Percentiles rank a stretch among this genome's conserved stretches.
Conservation (phyloP, 2,797 vertebrate species). For the Chromobotia macracanthus region DNA sequence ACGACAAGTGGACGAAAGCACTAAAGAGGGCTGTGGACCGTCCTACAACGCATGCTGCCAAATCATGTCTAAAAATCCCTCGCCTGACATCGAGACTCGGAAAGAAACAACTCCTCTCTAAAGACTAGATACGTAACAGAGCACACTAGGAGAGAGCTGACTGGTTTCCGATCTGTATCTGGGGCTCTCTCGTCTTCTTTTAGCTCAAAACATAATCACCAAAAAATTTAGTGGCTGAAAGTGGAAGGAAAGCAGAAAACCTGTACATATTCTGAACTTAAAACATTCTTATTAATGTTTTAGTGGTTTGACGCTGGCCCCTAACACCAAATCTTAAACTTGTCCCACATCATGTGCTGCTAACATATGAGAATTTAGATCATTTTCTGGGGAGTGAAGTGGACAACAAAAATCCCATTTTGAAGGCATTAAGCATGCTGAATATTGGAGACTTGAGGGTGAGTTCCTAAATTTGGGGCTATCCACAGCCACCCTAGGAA, state of each 20-base stretch:
- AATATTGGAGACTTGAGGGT: too few species aligned
- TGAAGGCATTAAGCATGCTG: too few species aligned
- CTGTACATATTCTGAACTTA: not conserved
- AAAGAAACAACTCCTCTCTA: not conserved
- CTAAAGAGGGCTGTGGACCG: constrained; percentile 9
- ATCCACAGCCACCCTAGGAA: not conserved
- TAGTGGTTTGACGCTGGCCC: too few species aligned
- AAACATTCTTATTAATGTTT: not conserved
- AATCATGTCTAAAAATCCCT: constrained; percentile 7
- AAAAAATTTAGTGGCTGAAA: constrained; percentile 1
- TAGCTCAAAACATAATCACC: not conserved
- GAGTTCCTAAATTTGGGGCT: too few species aligned
- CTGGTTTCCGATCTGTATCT: constrained; percentile 3
- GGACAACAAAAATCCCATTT: too few species aligned
- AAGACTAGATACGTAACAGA: constrained; percentile 21
- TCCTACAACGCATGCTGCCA: constrained; percentile 9
- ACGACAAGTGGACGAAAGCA: not conserved
- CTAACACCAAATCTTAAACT: too few species aligned
- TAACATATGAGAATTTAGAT: too few species aligned
- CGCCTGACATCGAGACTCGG: constrained; percentile 21
- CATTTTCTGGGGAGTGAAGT: too few species aligned
- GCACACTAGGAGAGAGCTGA: not conserved
- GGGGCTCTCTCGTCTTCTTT: not conserved
- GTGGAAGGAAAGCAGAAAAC: not conserved
- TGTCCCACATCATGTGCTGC: too few species aligned